Conservation (phyloP, 2,797 vertebrate genomes). For the Poliocrania exsul region DNA sequence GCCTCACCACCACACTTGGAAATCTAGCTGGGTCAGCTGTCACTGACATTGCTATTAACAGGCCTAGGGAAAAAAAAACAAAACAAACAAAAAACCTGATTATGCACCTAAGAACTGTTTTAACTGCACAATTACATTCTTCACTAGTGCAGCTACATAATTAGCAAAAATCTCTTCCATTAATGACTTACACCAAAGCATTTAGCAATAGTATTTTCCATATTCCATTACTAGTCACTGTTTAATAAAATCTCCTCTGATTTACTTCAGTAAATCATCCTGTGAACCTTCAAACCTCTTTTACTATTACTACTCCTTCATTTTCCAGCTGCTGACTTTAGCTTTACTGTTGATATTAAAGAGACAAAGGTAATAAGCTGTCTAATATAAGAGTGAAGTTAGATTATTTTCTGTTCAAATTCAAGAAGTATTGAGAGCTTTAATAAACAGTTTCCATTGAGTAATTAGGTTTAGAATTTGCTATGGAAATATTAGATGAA, state of each 20-base stretch:
- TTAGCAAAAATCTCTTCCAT: background rate
- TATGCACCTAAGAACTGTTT: background rate
- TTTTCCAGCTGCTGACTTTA: background rate
- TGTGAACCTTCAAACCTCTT: background rate
- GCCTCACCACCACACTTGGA: background rate
- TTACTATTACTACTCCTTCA: background rate
- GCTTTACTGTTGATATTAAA: background rate
- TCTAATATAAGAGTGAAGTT: background rate
- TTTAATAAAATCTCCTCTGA: background rate
- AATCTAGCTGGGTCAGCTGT: background rate
- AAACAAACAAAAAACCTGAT: background rate
- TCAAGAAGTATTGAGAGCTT: background rate
- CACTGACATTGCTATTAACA: background rate
- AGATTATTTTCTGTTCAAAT: constrained; percentile 6
- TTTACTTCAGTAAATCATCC: constrained; percentile 1
- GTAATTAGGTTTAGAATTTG: constrained; percentile 10
- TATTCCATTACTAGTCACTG: background rate
- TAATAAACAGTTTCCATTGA: constrained; percentile 31
- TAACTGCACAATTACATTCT: background rate
- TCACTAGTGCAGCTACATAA: background rate
- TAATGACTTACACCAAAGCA: background rate
- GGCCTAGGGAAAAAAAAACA: background rate
- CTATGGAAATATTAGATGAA: background rate
- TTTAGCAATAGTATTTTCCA: background rate
- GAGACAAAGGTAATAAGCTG: background rate